A percentile compares a stretch with the other conserved stretches of the same genome.
phyloP scores from a whole-genome alignment of 23 tunicate species.

The Diplosoma virens region DNA sequence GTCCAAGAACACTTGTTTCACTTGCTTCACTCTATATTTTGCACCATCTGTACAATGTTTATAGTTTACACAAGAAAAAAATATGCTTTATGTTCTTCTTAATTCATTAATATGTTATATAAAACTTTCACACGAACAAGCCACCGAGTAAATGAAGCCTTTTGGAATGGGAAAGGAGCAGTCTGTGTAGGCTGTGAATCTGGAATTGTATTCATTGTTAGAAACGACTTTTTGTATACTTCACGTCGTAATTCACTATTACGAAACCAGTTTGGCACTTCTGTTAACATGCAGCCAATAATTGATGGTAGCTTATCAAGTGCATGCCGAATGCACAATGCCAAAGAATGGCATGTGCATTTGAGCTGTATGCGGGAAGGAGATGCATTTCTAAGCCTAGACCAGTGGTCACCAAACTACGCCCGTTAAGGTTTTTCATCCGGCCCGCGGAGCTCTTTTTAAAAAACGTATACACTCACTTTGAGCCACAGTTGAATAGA shows the following conservation, averaged over 20 bases:
- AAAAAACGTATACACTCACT: too few relatives aligned
- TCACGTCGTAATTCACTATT: slow-evolving; percentile 28
- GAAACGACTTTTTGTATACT: slow-evolving; percentile 8
- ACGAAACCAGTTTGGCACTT: slow-evolving; percentile 35
- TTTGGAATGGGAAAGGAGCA: slow-evolving; percentile 37
- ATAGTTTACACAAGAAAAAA: too few relatives aligned
- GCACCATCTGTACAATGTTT: too few relatives aligned
- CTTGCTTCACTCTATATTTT: too few relatives aligned
- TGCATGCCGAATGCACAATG: slow-evolving; percentile 34
- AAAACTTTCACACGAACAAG: slow-evolving; percentile 27
- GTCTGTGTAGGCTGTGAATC: neutral
- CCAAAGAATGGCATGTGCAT: slow-evolving; percentile 47
- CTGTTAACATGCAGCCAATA: slow-evolving; percentile 11
- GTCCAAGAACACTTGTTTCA: too few relatives aligned
- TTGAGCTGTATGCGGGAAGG: slow-evolving; percentile 31
- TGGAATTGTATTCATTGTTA: slow-evolving; percentile 23
- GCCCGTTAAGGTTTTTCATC: too few relatives aligned
- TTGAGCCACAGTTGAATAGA: too few relatives aligned
- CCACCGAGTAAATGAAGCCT: slow-evolving; percentile 19
- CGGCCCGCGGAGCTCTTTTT: too few relatives aligned
- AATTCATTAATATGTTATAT: slow-evolving; percentile 16
- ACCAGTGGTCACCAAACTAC: too few relatives aligned
- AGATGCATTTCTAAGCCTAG: slow-evolving; percentile 20
- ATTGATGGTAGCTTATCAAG: slow-evolving; percentile 30
- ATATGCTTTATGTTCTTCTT: neutral